Percentiles rank a stretch among this genome's conserved stretches.
Evolutionary conservation across 64 coral and sea anemone genomes (phyloP).

Genomic region (Exaiptasia diaphana): DNA sequence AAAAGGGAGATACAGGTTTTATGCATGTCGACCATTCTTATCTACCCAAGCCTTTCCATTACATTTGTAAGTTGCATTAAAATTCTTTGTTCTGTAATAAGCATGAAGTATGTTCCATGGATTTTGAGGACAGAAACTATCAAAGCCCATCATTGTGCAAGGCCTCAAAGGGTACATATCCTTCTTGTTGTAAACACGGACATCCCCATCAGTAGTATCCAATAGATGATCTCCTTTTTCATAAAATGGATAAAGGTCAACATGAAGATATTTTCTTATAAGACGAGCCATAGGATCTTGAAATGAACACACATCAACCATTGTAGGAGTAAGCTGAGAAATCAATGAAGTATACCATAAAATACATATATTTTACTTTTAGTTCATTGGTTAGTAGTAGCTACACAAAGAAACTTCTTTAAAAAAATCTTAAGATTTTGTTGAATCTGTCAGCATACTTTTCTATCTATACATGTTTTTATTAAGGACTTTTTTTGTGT

Average conservation of each 20-base stretch:
- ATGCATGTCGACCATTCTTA: background rate
- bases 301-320: conserved; percentile 76
- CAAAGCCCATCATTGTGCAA: conserved; percentile 68
- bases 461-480: background rate
- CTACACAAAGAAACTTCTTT: background rate
- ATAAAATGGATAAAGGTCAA: conserved; percentile 78
- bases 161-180: conserved; percentile 77
- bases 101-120: conserved; percentile 55
- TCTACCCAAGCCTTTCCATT: conserved; percentile 32
- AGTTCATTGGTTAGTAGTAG: background rate
- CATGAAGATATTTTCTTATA: conserved; percentile 33
- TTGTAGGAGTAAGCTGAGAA: conserved; percentile 31
- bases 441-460: background rate
- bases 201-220: conserved; percentile 50
- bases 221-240: conserved; percentile 46
- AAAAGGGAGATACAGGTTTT: no score
- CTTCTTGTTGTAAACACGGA: conserved; percentile 48
- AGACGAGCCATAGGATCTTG: conserved; percentile 77
- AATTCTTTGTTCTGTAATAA: conserved; percentile 35
- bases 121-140: conserved; percentile 47
- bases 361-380: background rate
- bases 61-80: conserved; percentile 42
- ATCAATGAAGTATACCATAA: background rate
- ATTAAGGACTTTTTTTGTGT: background rate
- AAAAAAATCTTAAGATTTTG: background rate